These are phyloP conservation scores for Scyliorhinus canicula DNA, from an alignment of 2,797 vertebrate species.

Conservation along the genomic window DNA sequence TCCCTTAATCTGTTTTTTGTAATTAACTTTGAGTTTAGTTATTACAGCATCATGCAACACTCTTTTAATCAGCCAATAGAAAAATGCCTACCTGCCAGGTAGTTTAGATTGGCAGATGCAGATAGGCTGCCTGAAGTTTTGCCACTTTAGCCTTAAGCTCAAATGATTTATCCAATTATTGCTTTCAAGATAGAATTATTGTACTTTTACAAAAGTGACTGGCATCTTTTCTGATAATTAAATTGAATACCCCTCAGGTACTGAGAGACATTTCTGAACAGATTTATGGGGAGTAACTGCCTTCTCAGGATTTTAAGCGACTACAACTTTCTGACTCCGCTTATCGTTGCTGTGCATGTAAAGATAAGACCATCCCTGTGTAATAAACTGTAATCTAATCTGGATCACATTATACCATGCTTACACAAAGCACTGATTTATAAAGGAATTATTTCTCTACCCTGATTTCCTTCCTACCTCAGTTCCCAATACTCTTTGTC, in stretches of 20 bases:
- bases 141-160: background rate
- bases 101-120: background rate
- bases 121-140: background rate
- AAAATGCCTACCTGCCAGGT: background rate
- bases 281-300: background rate
- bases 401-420: background rate
- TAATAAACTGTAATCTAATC: slow-evolving; percentile 12
- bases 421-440: background rate
- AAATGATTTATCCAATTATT: background rate
- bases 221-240: background rate
- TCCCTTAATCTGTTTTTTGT: background rate
- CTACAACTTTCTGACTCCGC: background rate
- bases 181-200: background rate
- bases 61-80: background rate
- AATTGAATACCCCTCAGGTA: background rate
- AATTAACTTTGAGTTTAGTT: background rate
- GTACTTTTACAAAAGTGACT: background rate
- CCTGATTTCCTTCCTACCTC: background rate
- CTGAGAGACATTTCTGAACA: background rate
- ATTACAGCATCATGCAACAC: background rate
- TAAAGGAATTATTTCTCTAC: background rate
- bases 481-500: background rate
- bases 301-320: background rate
- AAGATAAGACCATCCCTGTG: background rate
- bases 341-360: background rate